Base-by-base conservation (phyloP, 2,888 invertebrate species). In the Ochlodes sylvanus region DNA sequence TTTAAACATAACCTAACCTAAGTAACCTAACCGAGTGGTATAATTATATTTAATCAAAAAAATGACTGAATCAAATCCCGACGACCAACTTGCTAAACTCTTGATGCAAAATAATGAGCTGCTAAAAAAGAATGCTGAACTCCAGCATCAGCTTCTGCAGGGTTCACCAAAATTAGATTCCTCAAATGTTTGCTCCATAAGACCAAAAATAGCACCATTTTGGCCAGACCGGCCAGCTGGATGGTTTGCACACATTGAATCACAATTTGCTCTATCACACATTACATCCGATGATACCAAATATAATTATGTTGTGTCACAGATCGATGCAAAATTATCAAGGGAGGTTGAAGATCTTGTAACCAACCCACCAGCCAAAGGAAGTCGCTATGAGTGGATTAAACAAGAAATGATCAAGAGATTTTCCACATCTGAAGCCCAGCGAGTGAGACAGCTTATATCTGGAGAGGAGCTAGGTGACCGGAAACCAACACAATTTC, bases 241-340 rank as follows among this genome's bases (percentile, higher is more conserved):
- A 2, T 70, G 70, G 72, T 70, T 72, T 32, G 70, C 67, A 4
- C 70, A 70, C 21, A 54, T 34, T 0, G 69, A 72, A 15, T 58
- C 67, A 0, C 66, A 70, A 19, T 70, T 69, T 15, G 15, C 14
- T 5, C 15, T 67, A 0, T 12, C 69, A 7, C 60, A 62, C 6
- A 67, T 47, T 0, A 47, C 17, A 12, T 15, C 17, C 2, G 47
- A 47, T 7, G 47, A 47, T 12, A 47, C 47, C 12, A 47, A 47
- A 17, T 47, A 47, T 47, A 47, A 47, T 47, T 47, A 17, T 47
- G 47, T 47, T 7, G 47, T 47, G 47, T 4, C 47, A 7, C 17
- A 47, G 47, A 47, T 47, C 7, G 47, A 47, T 47, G 10, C 47
- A 1, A 7, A 47, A 47, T 5, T 47, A 17, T 47, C 17, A 17